A percentile compares a stretch with the other conserved stretches of the same genome.
Conservation (phyloP, 2,888 invertebrate species). For the Pharmacophagus antenor region DNA sequence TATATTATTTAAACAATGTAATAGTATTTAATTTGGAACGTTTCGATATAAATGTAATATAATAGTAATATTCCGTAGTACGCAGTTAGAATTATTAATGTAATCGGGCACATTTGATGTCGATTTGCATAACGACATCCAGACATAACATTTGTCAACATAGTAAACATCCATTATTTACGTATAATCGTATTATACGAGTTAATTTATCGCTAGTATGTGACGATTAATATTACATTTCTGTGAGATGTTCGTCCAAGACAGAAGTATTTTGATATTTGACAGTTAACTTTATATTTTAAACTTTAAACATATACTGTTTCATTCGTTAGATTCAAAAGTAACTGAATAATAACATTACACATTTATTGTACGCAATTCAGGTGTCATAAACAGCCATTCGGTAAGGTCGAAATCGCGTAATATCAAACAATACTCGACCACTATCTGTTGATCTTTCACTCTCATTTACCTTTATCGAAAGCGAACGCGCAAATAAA, state of each 20-base stretch:
- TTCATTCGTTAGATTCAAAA: neutral
- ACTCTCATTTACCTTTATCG: neutral
- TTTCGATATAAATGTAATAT: neutral
- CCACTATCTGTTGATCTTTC: neutral
- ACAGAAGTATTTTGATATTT: too few relatives aligned
- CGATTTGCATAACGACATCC: neutral
- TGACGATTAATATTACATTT: too few relatives aligned
- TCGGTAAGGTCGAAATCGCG: neutral
- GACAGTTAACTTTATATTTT: too few relatives aligned
- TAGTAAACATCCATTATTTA: neutral
- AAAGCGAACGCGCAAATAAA: neutral
- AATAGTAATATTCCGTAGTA: neutral
- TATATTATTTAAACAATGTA: neutral
- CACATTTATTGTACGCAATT: neutral
- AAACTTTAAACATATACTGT: neutral
- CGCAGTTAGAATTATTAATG: neutral
- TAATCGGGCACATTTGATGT: neutral
- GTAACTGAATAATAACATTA: neutral
- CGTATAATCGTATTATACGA: neutral
- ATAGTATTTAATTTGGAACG: neutral
- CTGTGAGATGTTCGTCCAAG: too few relatives aligned
- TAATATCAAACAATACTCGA: neutral
- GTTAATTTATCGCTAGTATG: neutral
- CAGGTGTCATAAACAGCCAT: neutral
- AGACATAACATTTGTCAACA: neutral